Conservation (phyloP, 2,797 vertebrate genomes). For the Nannoperca australis region DNA sequence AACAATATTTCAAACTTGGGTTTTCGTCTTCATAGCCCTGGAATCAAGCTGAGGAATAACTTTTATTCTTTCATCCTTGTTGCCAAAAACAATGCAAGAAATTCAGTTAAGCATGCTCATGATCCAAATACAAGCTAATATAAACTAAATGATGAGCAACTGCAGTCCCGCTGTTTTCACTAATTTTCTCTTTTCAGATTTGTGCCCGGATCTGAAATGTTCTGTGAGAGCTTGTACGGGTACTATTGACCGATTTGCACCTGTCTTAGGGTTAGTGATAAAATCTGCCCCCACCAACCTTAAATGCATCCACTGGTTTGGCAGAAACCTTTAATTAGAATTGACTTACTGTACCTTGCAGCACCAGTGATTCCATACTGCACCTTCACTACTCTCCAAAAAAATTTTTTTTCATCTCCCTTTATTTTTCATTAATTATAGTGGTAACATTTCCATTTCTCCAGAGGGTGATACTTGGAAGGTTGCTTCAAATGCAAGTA, state of each 20-base stretch:
- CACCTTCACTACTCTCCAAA: slow-evolving; percentile 41
- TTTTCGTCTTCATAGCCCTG: too few species aligned
- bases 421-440: slow-evolving; percentile 64
- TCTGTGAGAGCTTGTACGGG: slow-evolving; percentile 11
- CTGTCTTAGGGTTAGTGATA: slow-evolving; percentile 14
- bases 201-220: background rate
- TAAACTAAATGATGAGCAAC: background rate
- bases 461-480: slow-evolving; percentile 29
- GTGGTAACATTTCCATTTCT: slow-evolving; percentile 40
- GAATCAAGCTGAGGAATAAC: too few species aligned
- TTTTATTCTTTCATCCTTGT: too few species aligned
- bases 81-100: too few species aligned
- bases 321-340: slow-evolving; percentile 68
- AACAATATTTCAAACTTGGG: too few species aligned
- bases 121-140: slow-evolving; percentile 11
- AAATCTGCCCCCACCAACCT: slow-evolving; percentile 32
- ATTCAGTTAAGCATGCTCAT: background rate
- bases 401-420: slow-evolving; percentile 51
- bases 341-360: slow-evolving; percentile 52
- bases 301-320: slow-evolving; percentile 29
- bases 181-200: background rate
- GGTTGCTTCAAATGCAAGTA: background rate
- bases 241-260: slow-evolving; percentile 30
- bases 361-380: slow-evolving; percentile 28
- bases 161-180: background rate